These are phyloP conservation scores for Stichodactyla helianthus DNA, from an alignment of 64 coral and sea anemone genomes.

Conservation along the genomic window DNA sequence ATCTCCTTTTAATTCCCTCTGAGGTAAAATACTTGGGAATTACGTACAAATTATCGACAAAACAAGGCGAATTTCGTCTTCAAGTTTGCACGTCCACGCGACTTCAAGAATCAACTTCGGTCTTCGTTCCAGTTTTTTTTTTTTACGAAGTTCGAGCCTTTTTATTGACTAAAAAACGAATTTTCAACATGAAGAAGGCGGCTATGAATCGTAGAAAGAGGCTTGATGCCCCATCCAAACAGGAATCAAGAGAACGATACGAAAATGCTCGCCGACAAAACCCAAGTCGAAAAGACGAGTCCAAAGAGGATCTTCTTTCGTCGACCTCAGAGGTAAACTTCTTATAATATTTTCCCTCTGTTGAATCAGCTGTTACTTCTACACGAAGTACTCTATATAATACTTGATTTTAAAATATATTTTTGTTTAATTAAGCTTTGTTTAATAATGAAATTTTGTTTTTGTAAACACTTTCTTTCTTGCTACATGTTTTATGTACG, in stretches of 20 bases:
- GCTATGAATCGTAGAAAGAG: constrained; percentile 9
- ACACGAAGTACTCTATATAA: neutral
- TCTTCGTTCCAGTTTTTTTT: neutral
- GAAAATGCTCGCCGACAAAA: neutral
- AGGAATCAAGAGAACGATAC: neutral
- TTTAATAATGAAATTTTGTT: neutral
- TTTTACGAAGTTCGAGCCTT: neutral
- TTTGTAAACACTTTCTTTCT: neutral
- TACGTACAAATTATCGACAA: neutral
- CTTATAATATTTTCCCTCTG: neutral
- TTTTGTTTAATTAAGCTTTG: neutral
- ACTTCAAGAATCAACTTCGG: neutral
- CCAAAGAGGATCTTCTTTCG: neutral
- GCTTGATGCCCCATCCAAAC: constrained; percentile 3
- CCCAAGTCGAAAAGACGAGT: neutral
- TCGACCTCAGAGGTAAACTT: neutral
- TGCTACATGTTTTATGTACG: too few relatives aligned
- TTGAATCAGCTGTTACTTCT: neutral
- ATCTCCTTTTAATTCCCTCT: neutral
- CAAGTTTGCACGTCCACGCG: neutral
- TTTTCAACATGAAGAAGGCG: neutral
- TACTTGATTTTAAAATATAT: neutral
- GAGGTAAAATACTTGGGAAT: neutral
- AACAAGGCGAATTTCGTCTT: neutral
- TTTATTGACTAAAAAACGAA: neutral